These are phyloP conservation scores for Gobio occitaniae DNA, from an alignment of 2,797 vertebrate species.

Conservation along the genomic window DNA sequence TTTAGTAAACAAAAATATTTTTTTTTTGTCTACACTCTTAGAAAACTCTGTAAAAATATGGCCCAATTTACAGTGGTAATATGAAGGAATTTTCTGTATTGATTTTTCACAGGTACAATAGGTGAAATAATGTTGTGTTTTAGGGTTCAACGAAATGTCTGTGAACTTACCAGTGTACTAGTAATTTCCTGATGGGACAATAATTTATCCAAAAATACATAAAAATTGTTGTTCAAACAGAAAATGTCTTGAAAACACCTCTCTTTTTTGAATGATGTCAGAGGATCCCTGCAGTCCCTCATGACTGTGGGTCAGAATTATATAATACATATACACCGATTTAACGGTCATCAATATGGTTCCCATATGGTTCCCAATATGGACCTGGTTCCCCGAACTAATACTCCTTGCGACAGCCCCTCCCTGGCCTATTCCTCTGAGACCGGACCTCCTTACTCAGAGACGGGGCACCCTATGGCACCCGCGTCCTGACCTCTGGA, in stretches of 20 bases:
- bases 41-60: background rate
- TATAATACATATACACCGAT: too few species aligned
- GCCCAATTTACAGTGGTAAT: background rate
- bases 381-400: too few species aligned
- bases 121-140: background rate
- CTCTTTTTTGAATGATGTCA: too few species aligned
- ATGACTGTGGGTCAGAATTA: background rate
- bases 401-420: too few species aligned
- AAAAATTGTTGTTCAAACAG: too few species aligned
- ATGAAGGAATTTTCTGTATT: background rate
- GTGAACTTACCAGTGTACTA: background rate
- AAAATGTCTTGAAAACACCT: too few species aligned
- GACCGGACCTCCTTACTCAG: too few species aligned
- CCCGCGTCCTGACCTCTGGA: too few species aligned
- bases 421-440: too few species aligned
- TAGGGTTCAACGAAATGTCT: background rate
- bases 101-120: background rate
- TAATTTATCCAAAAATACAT: background rate
- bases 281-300: background rate
- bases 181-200: background rate
- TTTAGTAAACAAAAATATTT: background rate
- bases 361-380: too few species aligned
- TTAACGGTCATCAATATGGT: too few species aligned
- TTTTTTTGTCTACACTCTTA: background rate
- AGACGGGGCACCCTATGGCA: too few species aligned